Percentiles rank a stretch among this genome's conserved stretches.
Conservation (phyloP, 2,888 invertebrate genomes). For the Eudemis profundana region DNA sequence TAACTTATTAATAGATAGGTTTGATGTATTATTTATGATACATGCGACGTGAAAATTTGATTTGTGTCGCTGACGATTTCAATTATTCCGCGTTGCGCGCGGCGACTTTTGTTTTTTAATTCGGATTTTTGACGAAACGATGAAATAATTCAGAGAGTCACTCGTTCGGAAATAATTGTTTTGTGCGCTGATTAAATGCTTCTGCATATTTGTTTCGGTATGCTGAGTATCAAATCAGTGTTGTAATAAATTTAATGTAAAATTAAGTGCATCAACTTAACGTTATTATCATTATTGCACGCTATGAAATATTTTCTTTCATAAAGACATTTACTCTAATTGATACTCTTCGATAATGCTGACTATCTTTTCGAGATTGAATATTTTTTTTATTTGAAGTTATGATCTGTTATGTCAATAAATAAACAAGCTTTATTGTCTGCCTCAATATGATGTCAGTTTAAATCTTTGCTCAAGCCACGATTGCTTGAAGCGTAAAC, state of each 20-base stretch:
- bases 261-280: neutral
- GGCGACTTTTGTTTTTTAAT: conserved; percentile 22
- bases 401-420: too few species aligned
- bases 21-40: conserved; percentile 78
- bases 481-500: neutral
- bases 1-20: conserved; percentile 63
- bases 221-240: neutral
- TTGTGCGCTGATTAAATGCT: conserved; percentile 25
- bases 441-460: too few species aligned
- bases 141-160: conserved; percentile 16
- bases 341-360: too few species aligned
- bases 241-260: neutral
- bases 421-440: too few species aligned
- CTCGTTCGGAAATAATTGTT: conserved; percentile 22
- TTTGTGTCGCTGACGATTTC: conserved; percentile 55
- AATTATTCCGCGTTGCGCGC: conserved; percentile 29
- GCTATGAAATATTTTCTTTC: too few species aligned
- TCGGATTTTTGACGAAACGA: conserved; percentile 20
- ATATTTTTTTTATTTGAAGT: too few species aligned
- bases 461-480: neutral
- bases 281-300: too few species aligned
- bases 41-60: conserved; percentile 65
- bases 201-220: neutral
- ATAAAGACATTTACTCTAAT: too few species aligned
- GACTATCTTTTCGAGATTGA: too few species aligned